These are phyloP conservation scores for Yponomeuta sedellus DNA, from an alignment of 2,888 invertebrate genomes.

Conservation along the genomic window DNA sequence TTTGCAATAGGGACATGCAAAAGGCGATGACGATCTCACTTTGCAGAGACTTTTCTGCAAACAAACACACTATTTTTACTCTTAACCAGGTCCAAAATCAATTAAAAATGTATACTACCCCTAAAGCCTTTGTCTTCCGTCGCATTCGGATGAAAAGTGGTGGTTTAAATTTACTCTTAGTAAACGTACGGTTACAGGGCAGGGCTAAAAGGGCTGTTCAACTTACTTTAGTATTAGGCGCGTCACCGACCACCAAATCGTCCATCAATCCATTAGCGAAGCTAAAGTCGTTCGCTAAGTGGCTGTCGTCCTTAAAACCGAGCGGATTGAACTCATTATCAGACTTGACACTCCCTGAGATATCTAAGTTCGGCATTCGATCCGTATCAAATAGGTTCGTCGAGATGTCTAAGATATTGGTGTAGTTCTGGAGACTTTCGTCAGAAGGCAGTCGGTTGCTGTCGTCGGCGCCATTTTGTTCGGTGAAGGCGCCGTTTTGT, in stretches of 20 bases:
- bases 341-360: slow-evolving; percentile 42
- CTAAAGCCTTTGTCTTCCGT: too few relatives aligned
- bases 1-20: slow-evolving; percentile 34
- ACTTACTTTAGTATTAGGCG: neutral
- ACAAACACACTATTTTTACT: too few relatives aligned
- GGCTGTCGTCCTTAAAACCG: slow-evolving; percentile 34
- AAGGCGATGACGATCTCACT: slow-evolving; percentile 21
- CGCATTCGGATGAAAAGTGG: too few relatives aligned
- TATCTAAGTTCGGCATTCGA: slow-evolving; percentile 45
- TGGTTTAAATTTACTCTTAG: too few relatives aligned
- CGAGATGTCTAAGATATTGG: slow-evolving; percentile 48
- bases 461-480: slow-evolving; percentile 27
- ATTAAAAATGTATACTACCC: too few relatives aligned
- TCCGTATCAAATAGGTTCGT: slow-evolving; percentile 53
- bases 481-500: slow-evolving; percentile 25
- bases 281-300: slow-evolving; percentile 23
- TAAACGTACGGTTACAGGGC: too few relatives aligned
- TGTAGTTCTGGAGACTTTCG: slow-evolving; percentile 53
- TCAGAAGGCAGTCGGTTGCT: slow-evolving; percentile 42
- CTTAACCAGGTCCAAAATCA: too few relatives aligned
- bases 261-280: slow-evolving; percentile 14
- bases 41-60: slow-evolving; percentile 14
- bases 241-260: neutral
- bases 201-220: neutral
- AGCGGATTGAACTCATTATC: slow-evolving; percentile 43